Evolutionary conservation across 2,888 invertebrate species (phyloP).

Genomic region (Perdita meconis): DNA sequence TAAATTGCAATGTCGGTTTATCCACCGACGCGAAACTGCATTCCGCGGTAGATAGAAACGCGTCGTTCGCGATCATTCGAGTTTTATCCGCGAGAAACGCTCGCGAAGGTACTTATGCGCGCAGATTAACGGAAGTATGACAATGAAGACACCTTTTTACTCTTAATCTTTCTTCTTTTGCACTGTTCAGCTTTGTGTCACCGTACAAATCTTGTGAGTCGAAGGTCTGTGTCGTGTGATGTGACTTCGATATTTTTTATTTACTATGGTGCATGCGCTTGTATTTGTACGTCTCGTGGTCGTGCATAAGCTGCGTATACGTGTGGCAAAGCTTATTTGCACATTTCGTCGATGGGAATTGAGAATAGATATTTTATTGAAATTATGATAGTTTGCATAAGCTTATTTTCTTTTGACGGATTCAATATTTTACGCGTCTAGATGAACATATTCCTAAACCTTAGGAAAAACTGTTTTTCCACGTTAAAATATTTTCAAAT

Average conservation of each 20-base stretch:
- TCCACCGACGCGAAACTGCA: neutral
- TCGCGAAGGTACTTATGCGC: too few relatives aligned
- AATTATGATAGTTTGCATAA: too few relatives aligned
- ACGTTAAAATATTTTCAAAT: too few relatives aligned
- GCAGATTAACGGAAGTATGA: conserved; percentile 11
- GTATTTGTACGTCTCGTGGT: conserved; percentile 6
- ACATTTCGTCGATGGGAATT: conserved; percentile 31
- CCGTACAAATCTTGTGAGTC: neutral
- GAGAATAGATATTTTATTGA: neutral
- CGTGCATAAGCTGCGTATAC: neutral
- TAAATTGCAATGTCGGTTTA: conserved; percentile 5
- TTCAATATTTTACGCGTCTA: too few relatives aligned
- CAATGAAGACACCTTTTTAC: conserved; percentile 9
- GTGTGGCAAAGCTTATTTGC: conserved; percentile 21
- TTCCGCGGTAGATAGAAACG: neutral
- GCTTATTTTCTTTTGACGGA: too few relatives aligned
- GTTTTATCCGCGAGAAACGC: neutral
- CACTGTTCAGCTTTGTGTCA: conserved; percentile 38
- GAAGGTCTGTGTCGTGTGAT: conserved; percentile 31
- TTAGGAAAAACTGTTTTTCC: too few relatives aligned
- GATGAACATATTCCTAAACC: too few relatives aligned
- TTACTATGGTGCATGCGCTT: conserved; percentile 48
- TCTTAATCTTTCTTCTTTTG: conserved; percentile 23
- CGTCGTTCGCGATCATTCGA: neutral
- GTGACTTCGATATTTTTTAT: conserved; percentile 10